Evolutionary conservation across 2,888 invertebrate species (phyloP), one percentile per base, ranked within the genome.

Genomic region (Gymnocheta viridis): DNA sequence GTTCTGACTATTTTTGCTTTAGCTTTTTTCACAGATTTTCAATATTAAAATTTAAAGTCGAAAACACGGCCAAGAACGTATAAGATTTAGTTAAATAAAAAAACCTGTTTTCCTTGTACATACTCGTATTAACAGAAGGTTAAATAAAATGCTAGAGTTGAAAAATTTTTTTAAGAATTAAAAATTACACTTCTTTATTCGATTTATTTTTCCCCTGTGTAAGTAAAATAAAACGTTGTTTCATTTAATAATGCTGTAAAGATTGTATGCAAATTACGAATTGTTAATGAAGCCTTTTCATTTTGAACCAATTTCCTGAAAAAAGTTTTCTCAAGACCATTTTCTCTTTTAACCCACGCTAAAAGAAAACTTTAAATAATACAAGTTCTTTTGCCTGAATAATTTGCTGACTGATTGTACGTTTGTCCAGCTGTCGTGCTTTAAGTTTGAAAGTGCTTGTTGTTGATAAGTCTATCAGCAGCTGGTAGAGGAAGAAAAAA

Each of bases 231-330:
- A n/a, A 41, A 56, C 5, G 4, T 35, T 12, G 12, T 49, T 73
- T 49, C 3, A 14, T 17, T 60, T 69, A 54, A 38, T 35, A 62
- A 24, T 47, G 49, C 27, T 73, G 19, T 38, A 29, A 32, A 49
- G 27, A 51, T 44, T 62, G 27, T 12, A 64, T 64, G 41, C 66
- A 76, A 47, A 54, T 44, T 58, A 35, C 60, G 49, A 44, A 44
- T 60, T 74, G 44, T 69, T 81, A 81, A 81, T 74, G 74, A 81
- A 54, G 74, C 51, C 60, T 69, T 74, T 81, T 81, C 73, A 74
- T 51, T 74, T 44, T 19, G 44, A 79, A 74, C 62, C 56, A 73
- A 73, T 80, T 72, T 73, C 38, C 58, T 73, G 19, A 47, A 2
- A 38, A 47, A 79, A 38, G 32, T 66, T 14, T 27, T 64, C 32